These are phyloP conservation scores for Rhyzopertha dominica DNA, from an alignment of 1,140 invertebrate species.

Conservation along the genomic window DNA sequence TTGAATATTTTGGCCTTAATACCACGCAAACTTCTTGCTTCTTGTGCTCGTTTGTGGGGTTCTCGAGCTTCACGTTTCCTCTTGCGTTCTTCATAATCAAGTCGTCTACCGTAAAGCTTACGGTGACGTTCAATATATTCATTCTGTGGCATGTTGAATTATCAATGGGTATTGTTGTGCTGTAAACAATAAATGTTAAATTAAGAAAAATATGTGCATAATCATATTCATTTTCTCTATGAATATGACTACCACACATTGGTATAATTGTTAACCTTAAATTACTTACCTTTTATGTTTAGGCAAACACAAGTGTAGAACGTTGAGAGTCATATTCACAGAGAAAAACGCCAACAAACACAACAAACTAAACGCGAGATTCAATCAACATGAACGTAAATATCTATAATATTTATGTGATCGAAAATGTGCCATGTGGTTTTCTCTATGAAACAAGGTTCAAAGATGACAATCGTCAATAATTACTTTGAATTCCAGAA, in stretches of 20 bases:
- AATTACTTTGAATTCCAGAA: too few species aligned
- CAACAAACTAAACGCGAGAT: too few species aligned
- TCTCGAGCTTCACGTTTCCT: conserved; percentile 92
- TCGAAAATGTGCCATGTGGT: too few species aligned
- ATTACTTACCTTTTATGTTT: too few species aligned
- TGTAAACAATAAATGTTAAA: conserved; percentile 19
- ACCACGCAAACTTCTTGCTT: conserved; percentile 87
- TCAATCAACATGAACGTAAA: too few species aligned
- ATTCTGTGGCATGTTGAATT: conserved; percentile 92
- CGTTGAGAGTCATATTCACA: too few species aligned
- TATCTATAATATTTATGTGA: too few species aligned
- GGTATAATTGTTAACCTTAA: too few species aligned
- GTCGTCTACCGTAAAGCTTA: conserved; percentile 90
- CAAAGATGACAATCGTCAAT: too few species aligned
- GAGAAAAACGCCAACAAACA: too few species aligned
- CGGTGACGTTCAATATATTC: conserved; percentile 98
- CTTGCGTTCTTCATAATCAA: conserved; percentile 97
- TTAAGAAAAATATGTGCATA: conserved; percentile 16
- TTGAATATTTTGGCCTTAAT: conserved; percentile 98
- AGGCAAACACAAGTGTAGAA: too few species aligned
- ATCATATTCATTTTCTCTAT: conserved; percentile 37
- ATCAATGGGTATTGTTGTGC: conserved; percentile 5
- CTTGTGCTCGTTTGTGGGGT: conserved; percentile 83
- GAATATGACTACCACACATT: conserved; percentile 40
- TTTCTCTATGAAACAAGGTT: too few species aligned